Base-by-base conservation (phyloP, 2,797 vertebrate species). In the Halcyon leucocephala region DNA sequence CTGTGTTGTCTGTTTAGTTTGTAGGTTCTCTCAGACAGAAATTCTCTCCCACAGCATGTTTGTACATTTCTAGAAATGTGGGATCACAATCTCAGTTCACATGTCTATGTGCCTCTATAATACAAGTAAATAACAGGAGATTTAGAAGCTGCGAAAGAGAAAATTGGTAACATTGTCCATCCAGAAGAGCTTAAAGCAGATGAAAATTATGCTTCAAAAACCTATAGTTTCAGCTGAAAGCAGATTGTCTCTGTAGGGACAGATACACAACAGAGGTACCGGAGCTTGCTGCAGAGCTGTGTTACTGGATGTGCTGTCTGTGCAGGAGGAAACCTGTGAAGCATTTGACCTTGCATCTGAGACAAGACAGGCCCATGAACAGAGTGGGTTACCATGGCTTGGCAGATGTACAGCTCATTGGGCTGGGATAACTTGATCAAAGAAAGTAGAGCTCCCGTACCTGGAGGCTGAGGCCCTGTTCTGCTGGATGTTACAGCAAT, bases 1-100 rank as follows among this genome's bases (percentile, higher is more conserved):
- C 57, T 71, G 17, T 76, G 37, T 62, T 96, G 87, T 82, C 72
- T 95, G 80, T 88, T 95, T 90, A 76, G 62, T 48, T 76, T 81
- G 21, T 81, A 76, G 90, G 39, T 69, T 58, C 76, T 76, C 55
- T 91, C 80, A 70, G 70, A 17, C 41, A 91, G 66, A 88, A 93
- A 55, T 82, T 89, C 10, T 93, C 78, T 91, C 51, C 86, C 25
- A 51, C 60, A 52, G 29, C n/a, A 44, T 72, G 85, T 91, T 91
- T 95, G 33, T 82, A 19, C 72, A 79, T 86, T 93, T 77, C 91
- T 82, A 65, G 87, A 95, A 91, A 82, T 91, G 84, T 1, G 26
- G 64, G 87, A 88, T 94, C 93, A 72, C 66, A 44, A 22, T 93
- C 85, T 77, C 70, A 57, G 80, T 64, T 88, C 58, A 35, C 41